Evolutionary conservation across 2,888 invertebrate species (phyloP), one percentile per base, ranked within the genome.

Genomic region (Pseudococcus longispinus): DNA sequence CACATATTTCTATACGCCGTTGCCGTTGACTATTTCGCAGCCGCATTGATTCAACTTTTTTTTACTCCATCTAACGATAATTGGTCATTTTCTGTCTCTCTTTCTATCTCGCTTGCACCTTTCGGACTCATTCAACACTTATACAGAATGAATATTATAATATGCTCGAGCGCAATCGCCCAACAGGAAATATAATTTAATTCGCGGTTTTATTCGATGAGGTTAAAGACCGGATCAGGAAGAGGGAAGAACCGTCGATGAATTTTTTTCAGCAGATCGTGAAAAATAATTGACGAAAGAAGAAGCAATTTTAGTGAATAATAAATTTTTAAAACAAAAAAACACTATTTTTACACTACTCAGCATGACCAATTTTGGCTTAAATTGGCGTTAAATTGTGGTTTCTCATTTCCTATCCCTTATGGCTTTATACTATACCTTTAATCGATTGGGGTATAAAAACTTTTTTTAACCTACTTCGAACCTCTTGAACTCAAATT

Each of bases 1-100:
- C 70, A 70, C 70, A 70, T 70, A 70, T 70, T 65, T 65, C 26
- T 70, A 13, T 70, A 26, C 70, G 15, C 70, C 70, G 70, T 70
- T 70, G 15, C 70, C 70, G 70, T 70, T 70, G 70, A 70, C 70
- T 29, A 70, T 70, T 29, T 70, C 70, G 60, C 29, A 26, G 70
- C 70, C 29, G 29, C 70, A 70, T 70, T 23, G 60, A 60, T 60
- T 60, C 60, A 60, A 60, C 60, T 60, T 60, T 60, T 60, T 55
- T 23, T 18, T 70, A 23, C 60, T 60, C 23, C 23, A 60, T 60
- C 1, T 29, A 4, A 70, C 70, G 70, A 70, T 70, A 70, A 70
- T 70, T 70, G 70, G 70, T 15, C 29, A 70, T 65, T 70, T 70
- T 70, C 29, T 65, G 9, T 70, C 70, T 60, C 60, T 60, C 60